Evolutionary conservation across 2,113 vertebrate genomes (phyloP), one percentile per base, ranked within the genome.

Genomic region (Romanogobio albipinnatus): DNA sequence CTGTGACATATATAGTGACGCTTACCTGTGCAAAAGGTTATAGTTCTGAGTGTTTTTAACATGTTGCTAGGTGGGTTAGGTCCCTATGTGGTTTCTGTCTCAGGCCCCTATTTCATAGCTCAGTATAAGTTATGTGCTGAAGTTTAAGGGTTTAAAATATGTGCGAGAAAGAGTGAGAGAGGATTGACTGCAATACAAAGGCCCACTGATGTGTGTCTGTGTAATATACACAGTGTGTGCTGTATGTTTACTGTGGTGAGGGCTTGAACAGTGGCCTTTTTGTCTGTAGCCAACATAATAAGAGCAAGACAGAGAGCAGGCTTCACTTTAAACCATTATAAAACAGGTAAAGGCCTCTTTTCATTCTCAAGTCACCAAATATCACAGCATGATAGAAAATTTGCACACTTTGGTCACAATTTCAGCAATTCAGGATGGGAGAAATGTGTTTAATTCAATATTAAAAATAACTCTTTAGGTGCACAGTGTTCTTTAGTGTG

Each of bases 171-270:
- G 83, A 70, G 79, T 70, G 59, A 86, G 81, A 61, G 83, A 51
- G 43, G 51, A 77, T 49, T 59, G 81, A 64, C 70, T 74, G 68
- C 76, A 53, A 36, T 36, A 86, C 81, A 89, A 87, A 86, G 62
- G 39, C 45, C 51, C 75, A 84, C 76, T 84, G 80, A 88, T 84
- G 58, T 33, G 56, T 83, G 68, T 76, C 61, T 85, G 53, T 78
- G 76, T 61, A 43, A 78, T 61, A 39, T 78, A 45, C 76, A 78
- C 84, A 86, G 75, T 80, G 29, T 74, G 59, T 75, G 80, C 51
- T 61, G 70, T 86, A 78, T 61, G 70, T 86, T 82, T 82, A 73
- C 76, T 71, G 61, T 29, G 47, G 61, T 80, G 68, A 59, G 68
- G 56, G 53, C 26, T 66, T 64, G 49, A 83, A 51, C 75, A 84